Conservation (phyloP, 2,113 vertebrate species). For the Gorilla gorilla region DNA sequence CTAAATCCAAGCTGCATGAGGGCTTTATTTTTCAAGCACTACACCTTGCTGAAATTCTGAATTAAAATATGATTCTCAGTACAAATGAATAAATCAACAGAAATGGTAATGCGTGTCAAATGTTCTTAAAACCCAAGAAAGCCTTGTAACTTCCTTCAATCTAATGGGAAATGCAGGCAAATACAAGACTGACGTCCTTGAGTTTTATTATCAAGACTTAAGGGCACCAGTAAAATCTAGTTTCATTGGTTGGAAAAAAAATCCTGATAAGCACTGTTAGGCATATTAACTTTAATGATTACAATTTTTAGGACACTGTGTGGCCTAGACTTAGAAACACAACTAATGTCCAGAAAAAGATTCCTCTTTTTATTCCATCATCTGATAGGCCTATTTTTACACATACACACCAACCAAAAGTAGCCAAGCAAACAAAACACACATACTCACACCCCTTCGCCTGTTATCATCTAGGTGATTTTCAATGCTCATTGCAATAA, state of each 20-base stretch:
- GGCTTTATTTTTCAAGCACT: not conserved
- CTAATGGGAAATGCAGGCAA: not conserved
- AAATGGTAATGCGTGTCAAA: not conserved
- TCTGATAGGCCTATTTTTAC: not conserved
- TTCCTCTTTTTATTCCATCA: not conserved
- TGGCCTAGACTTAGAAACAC: not conserved
- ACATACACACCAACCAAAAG: not conserved
- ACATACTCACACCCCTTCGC: too few species aligned
- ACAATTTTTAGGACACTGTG: not conserved
- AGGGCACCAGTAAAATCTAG: not conserved
- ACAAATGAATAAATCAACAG: not conserved
- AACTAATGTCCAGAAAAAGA: not conserved
- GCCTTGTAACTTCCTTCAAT: not conserved
- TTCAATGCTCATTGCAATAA: too few species aligned
- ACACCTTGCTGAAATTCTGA: not conserved
- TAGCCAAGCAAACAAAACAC: not conserved
- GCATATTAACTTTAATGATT: not conserved
- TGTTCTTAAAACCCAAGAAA: not conserved
- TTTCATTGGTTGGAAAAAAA: not conserved
- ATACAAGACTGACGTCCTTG: too few species aligned
- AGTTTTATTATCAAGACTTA: not conserved
- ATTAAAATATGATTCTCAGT: not conserved
- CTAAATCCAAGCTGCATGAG: fast-evolving
- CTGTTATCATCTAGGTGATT: not conserved
- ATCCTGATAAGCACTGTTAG: fast-evolving